Evolutionary conservation across 2,797 vertebrate species (phyloP).

Genomic region (Amblyopsis hoosieri): DNA sequence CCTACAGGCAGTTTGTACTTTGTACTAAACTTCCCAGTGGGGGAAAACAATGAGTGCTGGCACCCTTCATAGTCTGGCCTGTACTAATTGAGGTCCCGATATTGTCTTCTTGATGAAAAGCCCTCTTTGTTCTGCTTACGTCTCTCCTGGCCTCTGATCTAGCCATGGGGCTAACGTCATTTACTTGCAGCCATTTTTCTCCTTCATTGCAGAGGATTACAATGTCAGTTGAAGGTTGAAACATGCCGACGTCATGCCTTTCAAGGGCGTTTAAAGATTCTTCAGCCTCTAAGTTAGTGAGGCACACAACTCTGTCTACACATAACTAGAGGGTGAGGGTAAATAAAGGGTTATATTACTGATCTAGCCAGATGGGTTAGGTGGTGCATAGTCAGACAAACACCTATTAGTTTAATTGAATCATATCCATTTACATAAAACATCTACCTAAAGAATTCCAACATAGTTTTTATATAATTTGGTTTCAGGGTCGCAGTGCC

Average conservation of each 20-base stretch:
- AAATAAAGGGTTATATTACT: constrained; percentile 16
- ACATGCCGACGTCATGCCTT: constrained; percentile 18
- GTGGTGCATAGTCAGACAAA: constrained; percentile 41
- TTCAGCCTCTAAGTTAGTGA: constrained; percentile 24
- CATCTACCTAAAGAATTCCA: constrained; percentile 15
- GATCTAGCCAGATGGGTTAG: constrained; percentile 23
- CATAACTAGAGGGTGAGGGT: constrained; percentile 14
- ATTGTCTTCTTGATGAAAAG: constrained; percentile 84
- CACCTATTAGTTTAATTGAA: constrained; percentile 21
- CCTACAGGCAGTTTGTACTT: constrained; percentile 48
- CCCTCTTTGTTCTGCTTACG: constrained; percentile 79
- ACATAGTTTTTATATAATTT: constrained; percentile 16
- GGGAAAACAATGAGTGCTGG: constrained; percentile 60
- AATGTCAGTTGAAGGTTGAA: constrained; percentile 63
- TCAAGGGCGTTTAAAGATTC: constrained; percentile 36
- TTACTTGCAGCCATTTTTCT: constrained; percentile 54
- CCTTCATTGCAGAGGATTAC: constrained; percentile 70
- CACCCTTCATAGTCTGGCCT: constrained; percentile 74
- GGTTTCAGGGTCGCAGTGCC: constrained; percentile 27
- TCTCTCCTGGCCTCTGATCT: constrained; percentile 71
- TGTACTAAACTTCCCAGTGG: constrained; percentile 37
- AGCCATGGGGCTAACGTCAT: constrained; percentile 65
- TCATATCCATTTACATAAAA: constrained; percentile 28
- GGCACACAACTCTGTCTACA: constrained; percentile 36
- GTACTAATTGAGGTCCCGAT: constrained; percentile 81